Percentiles rank a stretch among this genome's conserved stretches.
Evolutionary conservation across 2,888 invertebrate genomes (phyloP).

Genomic region (Pristionchus japonicus): DNA sequence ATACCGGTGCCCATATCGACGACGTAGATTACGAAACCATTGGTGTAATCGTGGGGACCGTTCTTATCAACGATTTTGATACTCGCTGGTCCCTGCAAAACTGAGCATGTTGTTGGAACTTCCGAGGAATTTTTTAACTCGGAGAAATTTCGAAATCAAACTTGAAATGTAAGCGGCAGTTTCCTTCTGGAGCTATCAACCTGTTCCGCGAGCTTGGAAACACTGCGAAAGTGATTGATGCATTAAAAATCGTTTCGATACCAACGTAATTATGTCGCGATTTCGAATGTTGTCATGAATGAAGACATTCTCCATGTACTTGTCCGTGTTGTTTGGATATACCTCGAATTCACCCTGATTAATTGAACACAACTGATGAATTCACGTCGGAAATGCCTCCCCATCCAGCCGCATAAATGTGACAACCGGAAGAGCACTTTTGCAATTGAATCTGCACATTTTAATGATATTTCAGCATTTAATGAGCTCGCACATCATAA

Average conservation of each 20-base stretch:
- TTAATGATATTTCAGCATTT: too few relatives aligned
- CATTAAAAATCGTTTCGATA: too few relatives aligned
- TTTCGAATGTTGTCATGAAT: not conserved
- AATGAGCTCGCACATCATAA: not conserved
- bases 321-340: not conserved
- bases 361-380: not conserved
- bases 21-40: not conserved
- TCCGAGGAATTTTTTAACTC: too few relatives aligned
- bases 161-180: not conserved
- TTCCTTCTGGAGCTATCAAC: not conserved
- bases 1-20: not conserved
- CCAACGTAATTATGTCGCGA: not conserved
- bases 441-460: not conserved
- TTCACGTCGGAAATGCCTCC: not conserved
- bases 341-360: not conserved
- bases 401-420: not conserved
- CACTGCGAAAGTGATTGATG: not conserved
- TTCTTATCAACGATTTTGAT: not conserved
- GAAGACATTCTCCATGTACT: not conserved
- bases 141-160: too few relatives aligned
- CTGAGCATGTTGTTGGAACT: too few relatives aligned
- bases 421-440: not conserved
- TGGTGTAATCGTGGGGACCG: not conserved
- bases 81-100: too few relatives aligned
- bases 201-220: not conserved